These are phyloP conservation scores for Etia nguti DNA, from an alignment of 2,113 vertebrate genomes.

Conservation along the genomic window DNA sequence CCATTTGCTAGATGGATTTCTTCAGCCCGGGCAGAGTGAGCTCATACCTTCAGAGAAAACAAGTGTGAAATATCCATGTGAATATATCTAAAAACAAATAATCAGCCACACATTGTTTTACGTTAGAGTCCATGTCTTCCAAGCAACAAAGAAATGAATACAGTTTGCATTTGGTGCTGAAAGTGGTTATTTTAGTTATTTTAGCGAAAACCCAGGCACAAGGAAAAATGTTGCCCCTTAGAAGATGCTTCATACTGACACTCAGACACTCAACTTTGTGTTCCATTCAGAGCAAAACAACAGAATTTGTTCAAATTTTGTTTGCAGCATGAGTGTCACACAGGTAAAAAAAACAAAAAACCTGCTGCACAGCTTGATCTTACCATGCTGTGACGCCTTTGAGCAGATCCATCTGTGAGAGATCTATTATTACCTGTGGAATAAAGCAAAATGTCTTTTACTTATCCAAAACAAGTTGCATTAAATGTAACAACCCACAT, in stretches of 20 bases:
- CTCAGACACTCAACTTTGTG: not conserved
- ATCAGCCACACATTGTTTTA: not conserved
- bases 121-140: not conserved
- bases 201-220: not conserved
- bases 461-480: not conserved
- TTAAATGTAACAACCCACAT: not conserved
- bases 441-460: not conserved
- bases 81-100: not conserved
- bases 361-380: not conserved
- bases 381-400: slow-evolving; percentile 87
- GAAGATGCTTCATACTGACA: not conserved
- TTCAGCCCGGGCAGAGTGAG: slow-evolving; percentile 65
- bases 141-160: not conserved
- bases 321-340: not conserved
- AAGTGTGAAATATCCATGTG: not conserved
- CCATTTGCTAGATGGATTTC: slow-evolving; percentile 18
- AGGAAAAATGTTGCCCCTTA: not conserved
- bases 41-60: slow-evolving; percentile 57
- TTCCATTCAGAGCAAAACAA: not conserved
- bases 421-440: slow-evolving; percentile 81
- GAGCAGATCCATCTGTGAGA: slow-evolving; percentile 81
- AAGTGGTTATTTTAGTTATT: not conserved
- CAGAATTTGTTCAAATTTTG: not conserved
- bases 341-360: not conserved
- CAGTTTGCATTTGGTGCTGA: not conserved